Conservation (phyloP, 2,113 vertebrate species). For the Anser brachyrhynchus region DNA sequence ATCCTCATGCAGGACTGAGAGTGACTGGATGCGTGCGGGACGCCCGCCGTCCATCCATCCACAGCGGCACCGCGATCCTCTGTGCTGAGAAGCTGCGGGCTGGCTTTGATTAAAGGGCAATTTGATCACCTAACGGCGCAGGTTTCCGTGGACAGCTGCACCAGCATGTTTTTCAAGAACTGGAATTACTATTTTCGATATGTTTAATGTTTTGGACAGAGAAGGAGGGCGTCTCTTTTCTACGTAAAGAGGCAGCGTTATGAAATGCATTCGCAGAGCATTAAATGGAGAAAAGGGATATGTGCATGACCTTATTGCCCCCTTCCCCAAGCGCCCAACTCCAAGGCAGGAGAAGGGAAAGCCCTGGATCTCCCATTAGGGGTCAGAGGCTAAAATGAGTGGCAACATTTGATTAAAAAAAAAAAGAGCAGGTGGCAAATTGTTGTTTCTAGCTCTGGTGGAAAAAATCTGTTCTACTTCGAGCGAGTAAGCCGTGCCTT, state of each 20-base stretch:
- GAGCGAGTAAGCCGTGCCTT: not conserved
- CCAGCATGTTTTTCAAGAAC: not conserved
- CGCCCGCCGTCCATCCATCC: fast-evolving
- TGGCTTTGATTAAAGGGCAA: not conserved
- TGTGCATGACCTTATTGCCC: not conserved
- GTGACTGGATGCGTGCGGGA: fast-evolving
- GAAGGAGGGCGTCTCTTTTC: not conserved
- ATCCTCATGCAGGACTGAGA: not conserved
- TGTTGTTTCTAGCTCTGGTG: not conserved
- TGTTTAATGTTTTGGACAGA: not conserved
- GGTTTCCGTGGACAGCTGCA: not conserved
- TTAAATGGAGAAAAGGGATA: not conserved
- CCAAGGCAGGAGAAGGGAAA: not conserved
- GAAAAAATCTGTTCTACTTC: not conserved
- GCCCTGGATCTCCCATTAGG: not conserved
- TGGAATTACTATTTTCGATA: not conserved
- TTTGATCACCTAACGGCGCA: not conserved
- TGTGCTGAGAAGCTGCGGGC: fast-evolving
- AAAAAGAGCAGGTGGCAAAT: not conserved
- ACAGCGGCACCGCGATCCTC: not conserved
- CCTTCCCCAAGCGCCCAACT: fast-evolving
- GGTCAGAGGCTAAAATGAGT: not conserved
- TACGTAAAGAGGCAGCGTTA: not conserved
- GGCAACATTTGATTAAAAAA: not conserved
- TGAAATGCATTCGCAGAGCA: not conserved